Evolutionary conservation across 1,140 invertebrate genomes (phyloP).

Genomic region (Brachionus koreanus): DNA sequence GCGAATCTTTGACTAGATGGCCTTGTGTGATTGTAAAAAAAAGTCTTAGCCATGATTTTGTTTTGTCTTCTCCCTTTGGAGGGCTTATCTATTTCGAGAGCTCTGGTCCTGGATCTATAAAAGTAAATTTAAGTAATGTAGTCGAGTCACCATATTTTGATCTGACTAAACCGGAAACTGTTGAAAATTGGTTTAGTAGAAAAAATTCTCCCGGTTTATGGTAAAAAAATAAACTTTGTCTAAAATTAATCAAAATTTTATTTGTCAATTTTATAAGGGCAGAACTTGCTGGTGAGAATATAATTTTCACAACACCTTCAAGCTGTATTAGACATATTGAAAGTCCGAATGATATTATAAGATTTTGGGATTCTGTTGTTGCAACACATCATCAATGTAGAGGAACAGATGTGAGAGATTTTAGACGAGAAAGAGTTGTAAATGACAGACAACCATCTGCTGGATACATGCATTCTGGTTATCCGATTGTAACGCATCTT

Average conservation of each 20-base stretch:
- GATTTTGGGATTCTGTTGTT: slow-evolving; percentile 47
- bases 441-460: slow-evolving; percentile 47
- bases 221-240: background rate
- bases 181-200: slow-evolving; percentile 20
- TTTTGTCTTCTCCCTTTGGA: background rate
- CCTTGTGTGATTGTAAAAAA: background rate
- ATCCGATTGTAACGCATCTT: slow-evolving; percentile 48
- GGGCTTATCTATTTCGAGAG: slow-evolving; percentile 35
- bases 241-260: background rate
- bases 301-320: slow-evolving; percentile 47
- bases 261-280: slow-evolving; percentile 44
- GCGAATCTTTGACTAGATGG: background rate
- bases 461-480: slow-evolving; percentile 49
- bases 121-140: background rate
- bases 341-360: slow-evolving; percentile 44
- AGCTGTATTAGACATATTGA: slow-evolving; percentile 45
- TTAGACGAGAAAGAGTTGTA: slow-evolving; percentile 47
- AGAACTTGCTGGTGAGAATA: slow-evolving; percentile 47
- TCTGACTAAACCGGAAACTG: slow-evolving; percentile 9
- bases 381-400: slow-evolving; percentile 45
- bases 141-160: slow-evolving; percentile 23
- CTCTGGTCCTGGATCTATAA: background rate
- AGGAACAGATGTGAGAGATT: slow-evolving; percentile 42
- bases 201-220: slow-evolving; percentile 46
- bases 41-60: background rate